These are phyloP conservation scores for Crotalus tigris DNA, from an alignment of 2,113 vertebrate species.

Conservation along the genomic window DNA sequence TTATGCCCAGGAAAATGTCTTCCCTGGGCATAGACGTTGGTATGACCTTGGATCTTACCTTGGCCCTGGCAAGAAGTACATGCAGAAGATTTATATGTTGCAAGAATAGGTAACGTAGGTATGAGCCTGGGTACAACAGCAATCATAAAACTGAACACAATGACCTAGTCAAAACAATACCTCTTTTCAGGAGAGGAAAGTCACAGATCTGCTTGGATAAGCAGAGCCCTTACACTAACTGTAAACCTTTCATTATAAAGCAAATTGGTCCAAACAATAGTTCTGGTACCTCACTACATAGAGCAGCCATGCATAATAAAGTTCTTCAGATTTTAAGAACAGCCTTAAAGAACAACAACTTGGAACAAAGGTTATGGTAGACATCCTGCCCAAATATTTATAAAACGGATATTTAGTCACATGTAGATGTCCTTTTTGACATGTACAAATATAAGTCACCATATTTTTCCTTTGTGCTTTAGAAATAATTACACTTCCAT, in stretches of 20 bases:
- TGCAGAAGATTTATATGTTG: background rate
- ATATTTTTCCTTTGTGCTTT: background rate
- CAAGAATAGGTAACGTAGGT: background rate
- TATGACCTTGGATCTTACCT: background rate
- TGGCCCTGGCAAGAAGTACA: background rate
- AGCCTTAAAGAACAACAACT: background rate
- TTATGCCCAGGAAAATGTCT: background rate
- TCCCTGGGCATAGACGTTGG: background rate
- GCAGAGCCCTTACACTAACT: background rate
- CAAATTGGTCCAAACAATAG: background rate
- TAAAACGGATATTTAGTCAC: background rate
- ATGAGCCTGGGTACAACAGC: background rate
- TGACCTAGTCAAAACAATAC: background rate
- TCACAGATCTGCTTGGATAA: background rate
- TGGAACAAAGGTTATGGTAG: background rate
- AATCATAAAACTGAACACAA: background rate
- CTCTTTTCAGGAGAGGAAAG: background rate
- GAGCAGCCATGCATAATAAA: background rate
- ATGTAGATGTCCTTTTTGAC: background rate
- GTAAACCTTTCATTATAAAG: background rate
- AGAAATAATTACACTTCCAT: background rate
- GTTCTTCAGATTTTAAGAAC: background rate
- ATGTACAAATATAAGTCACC: background rate
- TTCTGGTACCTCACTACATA: background rate
- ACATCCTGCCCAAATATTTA: background rate